These are phyloP conservation scores for Coilia nasus DNA, from an alignment of 2,797 vertebrate species.

Conservation along the genomic window DNA sequence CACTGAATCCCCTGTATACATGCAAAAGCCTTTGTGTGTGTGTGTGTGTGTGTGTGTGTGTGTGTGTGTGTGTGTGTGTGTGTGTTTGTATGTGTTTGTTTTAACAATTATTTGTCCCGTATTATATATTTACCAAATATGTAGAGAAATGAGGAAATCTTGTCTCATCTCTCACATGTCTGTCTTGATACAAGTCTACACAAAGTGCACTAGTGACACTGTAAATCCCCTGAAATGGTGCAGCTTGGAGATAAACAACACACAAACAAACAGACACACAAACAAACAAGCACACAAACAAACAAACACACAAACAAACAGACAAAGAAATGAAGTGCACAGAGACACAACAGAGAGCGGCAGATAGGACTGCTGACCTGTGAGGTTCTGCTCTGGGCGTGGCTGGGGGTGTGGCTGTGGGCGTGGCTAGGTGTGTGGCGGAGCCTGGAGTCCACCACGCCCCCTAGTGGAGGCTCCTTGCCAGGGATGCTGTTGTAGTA, in stretches of 20 bases:
- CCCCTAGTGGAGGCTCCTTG: constrained; percentile 92
- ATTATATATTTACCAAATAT: too few species aligned
- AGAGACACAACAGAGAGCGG: too few species aligned
- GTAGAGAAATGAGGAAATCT: too few species aligned
- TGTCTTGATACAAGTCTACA: too few species aligned
- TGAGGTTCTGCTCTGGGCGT: constrained; percentile 68
- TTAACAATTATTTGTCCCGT: too few species aligned
- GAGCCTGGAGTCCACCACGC: constrained; percentile 89
- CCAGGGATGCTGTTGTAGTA: constrained; percentile 98
- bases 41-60: too few species aligned
- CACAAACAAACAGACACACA: not conserved
- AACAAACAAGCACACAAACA: not conserved
- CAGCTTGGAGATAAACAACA: too few species aligned
- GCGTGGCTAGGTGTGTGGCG: constrained; percentile 74
- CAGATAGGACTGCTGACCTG: constrained; percentile 72
- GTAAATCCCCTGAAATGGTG: not conserved
- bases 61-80: too few species aligned
- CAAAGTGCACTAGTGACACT: not conserved
- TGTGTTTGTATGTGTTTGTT: too few species aligned
- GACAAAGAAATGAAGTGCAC: too few species aligned
- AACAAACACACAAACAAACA: not conserved
- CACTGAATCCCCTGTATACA: not conserved
- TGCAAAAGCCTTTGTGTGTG: not conserved
- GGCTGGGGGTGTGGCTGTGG: constrained; percentile 74
- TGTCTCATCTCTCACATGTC: too few species aligned